phyloP scores from a whole-genome alignment of 2,113 vertebrate species.

The Cygnus atratus region DNA sequence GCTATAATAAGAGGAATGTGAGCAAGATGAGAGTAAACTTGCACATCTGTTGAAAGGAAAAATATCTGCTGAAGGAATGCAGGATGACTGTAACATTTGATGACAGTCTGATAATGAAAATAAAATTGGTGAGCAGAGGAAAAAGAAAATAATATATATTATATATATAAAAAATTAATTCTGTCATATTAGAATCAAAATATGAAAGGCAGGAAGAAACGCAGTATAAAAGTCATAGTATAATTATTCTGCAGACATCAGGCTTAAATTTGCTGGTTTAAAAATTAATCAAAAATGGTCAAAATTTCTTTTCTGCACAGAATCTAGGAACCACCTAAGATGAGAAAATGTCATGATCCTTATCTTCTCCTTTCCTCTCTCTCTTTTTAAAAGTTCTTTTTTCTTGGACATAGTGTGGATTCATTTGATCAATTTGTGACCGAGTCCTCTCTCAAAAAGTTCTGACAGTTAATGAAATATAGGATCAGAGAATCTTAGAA shows the following conservation, averaged over 20 bases:
- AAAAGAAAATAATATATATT: neutral
- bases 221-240: neutral
- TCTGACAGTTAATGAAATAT: neutral
- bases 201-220: neutral
- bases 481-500: no score
- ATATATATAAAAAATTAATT: neutral
- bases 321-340: neutral
- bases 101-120: neutral
- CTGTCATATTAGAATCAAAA: neutral
- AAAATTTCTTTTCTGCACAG: neutral
- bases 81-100: neutral
- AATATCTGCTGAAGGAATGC: neutral
- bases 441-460: neutral
- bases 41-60: neutral
- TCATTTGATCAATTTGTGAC: neutral
- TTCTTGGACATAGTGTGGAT: neutral
- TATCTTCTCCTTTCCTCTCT: neutral
- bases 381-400: neutral
- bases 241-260: neutral
- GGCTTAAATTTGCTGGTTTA: neutral
- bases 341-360: neutral
- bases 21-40: neutral
- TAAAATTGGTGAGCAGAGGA: neutral
- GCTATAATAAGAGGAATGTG: neutral
- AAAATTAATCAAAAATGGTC: neutral